phyloP scores from a whole-genome alignment of 2,888 invertebrate genomes.

The Tanytarsus gracilentus region DNA sequence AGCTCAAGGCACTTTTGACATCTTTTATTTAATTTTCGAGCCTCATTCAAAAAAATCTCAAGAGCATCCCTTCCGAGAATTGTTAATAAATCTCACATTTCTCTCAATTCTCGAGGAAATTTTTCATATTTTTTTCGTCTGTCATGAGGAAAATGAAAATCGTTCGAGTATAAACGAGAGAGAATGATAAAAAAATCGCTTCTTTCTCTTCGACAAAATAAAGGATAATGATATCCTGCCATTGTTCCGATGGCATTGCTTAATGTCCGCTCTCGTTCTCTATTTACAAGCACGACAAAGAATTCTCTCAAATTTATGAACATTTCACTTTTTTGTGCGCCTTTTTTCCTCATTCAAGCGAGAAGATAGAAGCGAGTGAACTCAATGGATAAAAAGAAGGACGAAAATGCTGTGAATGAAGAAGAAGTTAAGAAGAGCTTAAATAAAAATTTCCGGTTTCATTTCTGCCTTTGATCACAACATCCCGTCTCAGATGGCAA shows the following conservation, averaged over 20 bases:
- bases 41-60: too few species aligned
- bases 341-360: background rate
- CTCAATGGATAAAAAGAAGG: background rate
- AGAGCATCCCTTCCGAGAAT: too few species aligned
- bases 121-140: too few species aligned
- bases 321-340: background rate
- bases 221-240: conserved; percentile 15
- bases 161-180: too few species aligned
- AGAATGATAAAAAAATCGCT: too few species aligned
- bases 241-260: background rate
- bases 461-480: background rate
- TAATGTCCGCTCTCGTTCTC: background rate
- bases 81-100: too few species aligned
- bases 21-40: too few species aligned
- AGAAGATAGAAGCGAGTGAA: background rate
- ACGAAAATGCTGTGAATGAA: background rate
- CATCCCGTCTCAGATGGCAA: background rate
- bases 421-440: background rate
- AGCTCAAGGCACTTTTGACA: too few species aligned
- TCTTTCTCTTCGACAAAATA: background rate
- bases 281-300: background rate
- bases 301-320: background rate
- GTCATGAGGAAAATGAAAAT: too few species aligned
- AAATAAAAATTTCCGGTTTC: conserved; percentile 17
- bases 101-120: too few species aligned